Conservation (phyloP, 2,888 invertebrate genomes). For the Drosophila neotestacea region DNA sequence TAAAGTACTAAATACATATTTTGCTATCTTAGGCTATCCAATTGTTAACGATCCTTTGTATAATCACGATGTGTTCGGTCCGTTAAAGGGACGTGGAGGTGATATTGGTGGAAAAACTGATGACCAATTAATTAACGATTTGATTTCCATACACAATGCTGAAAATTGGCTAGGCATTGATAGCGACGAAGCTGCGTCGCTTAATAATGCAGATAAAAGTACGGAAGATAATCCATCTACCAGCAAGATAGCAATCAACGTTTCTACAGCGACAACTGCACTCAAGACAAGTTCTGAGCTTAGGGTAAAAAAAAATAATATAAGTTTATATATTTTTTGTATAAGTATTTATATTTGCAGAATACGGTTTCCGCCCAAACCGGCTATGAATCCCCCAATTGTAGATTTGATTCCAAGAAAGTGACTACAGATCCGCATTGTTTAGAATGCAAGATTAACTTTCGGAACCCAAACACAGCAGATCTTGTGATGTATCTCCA, state of each 20-base stretch:
- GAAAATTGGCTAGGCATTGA: slow-evolving; percentile 97
- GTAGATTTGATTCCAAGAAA: slow-evolving; percentile 88
- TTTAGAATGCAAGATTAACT: slow-evolving; percentile 95
- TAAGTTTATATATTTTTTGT: not conserved
- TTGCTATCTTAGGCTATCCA: slow-evolving; percentile 90
- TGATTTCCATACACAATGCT: slow-evolving; percentile 95
- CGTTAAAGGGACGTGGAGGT: slow-evolving; percentile 94
- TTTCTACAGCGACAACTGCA: not conserved
- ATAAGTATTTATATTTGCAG: slow-evolving; percentile 12
- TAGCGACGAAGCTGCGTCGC: slow-evolving; percentile 87
- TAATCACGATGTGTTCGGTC: slow-evolving; percentile 97
- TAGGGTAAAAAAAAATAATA: slow-evolving; percentile 7
- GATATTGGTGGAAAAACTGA: slow-evolving; percentile 94
- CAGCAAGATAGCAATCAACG: not conserved
- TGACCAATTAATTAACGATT: slow-evolving; percentile 93
- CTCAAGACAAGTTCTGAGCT: not conserved
- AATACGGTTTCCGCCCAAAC: slow-evolving; percentile 94
- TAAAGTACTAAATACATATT: not conserved
- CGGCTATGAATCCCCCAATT: slow-evolving; percentile 84
- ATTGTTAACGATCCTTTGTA: slow-evolving; percentile 98
- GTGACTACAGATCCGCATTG: slow-evolving; percentile 93
- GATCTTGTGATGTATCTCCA: slow-evolving; percentile 98
- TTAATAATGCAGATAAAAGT: not conserved
- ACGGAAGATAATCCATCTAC: slow-evolving; percentile 66
- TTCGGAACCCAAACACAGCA: slow-evolving; percentile 94